Base-by-base conservation (phyloP, 92 coral and sea anemone genomes). In the Phenganax marumi region DNA sequence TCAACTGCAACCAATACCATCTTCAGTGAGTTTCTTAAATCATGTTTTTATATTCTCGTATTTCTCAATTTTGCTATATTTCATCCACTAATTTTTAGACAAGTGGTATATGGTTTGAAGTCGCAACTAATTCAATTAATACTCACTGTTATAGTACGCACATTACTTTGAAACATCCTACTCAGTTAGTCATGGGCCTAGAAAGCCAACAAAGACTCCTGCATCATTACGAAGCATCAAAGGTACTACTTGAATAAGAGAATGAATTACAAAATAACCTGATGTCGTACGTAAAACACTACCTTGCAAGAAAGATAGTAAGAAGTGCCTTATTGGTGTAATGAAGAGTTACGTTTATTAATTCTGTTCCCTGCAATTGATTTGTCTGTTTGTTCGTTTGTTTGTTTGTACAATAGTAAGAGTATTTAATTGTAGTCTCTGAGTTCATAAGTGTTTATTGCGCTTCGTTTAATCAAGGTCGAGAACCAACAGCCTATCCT, bases 141-240 rank as follows among this genome's bases (percentile, higher is more conserved):
- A 64, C 39, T 18, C n/a, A 25, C 25, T 79, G 43, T 23, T 84
- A 5, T 75, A 93, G 97, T 93, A 85, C 63, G 82, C 90, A 50
- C 98, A 95, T 79, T 95, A 95, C 66, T 95, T 92, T 70, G 96
- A 92, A 68, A 92, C 98, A 48, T 87, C 98, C 0, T 91, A 92
- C 83, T n/a, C 17, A 48, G 73, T 72, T 57, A 58, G 60, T 12
- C 83, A 78, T 50, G 65, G 83, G 48, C 19, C 54, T 12, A 78
- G 76, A 24, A 90, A 89, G 26, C 84, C 81, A 6, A 89, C 80
- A 56, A 89, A 80, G 85, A 89, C 92, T 43, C 97, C 97, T 8
- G 83, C 82, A 14, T 90, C 88, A 12, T 80, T 95, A 49, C 91
- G 92, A 70, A 95, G 89, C 72, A 85, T 92, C 33, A 93, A 91